Percentiles rank a stretch among this genome's conserved stretches.
Conservation (phyloP, 2,113 vertebrate genomes). For the rat (Rattus norvegicus) region GRCr8 NC_086030.1:44870501-44871000, state of each 20-base stretch:
- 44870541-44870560: not conserved
- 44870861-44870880: conserved; percentile 98
- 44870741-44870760: conserved; percentile 96
- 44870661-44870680: not conserved
- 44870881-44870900: not conserved
- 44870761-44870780: conserved; percentile 94
- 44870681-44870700: not conserved
- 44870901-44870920: not conserved
- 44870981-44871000: too few relatives aligned
- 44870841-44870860: conserved; percentile 95
- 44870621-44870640: not conserved
- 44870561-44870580: not conserved
- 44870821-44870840: conserved; percentile 95
- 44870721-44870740: conserved; percentile 83
- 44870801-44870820: conserved; percentile 97
- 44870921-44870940: not conserved
- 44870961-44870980: not conserved
- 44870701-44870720: not conserved
- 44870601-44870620: not conserved
- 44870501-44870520: not conserved
- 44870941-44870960: not conserved
- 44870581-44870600: not conserved
- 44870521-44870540: not conserved
- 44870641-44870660: not conserved
- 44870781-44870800: conserved; percentile 98